phyloP scores from a whole-genome alignment of 2,797 vertebrate genomes.

The Ctenopoma multispine region DNA sequence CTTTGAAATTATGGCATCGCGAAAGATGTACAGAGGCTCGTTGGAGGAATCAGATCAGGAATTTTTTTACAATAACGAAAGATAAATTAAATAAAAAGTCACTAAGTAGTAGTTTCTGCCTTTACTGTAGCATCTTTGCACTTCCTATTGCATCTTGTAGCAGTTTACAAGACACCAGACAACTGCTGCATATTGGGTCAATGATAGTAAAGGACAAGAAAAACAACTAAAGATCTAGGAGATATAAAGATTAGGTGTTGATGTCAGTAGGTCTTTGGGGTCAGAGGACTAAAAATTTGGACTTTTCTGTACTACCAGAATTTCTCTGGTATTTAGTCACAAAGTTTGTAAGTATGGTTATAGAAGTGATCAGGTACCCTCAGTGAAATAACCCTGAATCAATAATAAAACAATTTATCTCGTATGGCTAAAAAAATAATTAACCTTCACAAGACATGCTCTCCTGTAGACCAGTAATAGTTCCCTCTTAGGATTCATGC shows the following conservation, averaged over 20 bases:
- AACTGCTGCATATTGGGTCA: background rate
- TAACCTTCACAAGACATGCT: no score
- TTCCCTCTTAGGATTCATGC: background rate
- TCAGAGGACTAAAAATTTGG: slow-evolving; percentile 23
- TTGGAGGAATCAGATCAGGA: slow-evolving; percentile 4
- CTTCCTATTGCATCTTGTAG: slow-evolving; percentile 8
- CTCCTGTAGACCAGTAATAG: background rate
- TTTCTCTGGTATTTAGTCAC: no score
- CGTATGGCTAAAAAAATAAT: no score
- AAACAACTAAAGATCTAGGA: background rate
- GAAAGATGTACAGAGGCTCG: slow-evolving; percentile 29
- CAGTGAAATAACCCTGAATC: no score
- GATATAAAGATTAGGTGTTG: background rate
- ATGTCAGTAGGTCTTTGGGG: background rate
- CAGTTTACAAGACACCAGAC: background rate
- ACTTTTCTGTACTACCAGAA: background rate
- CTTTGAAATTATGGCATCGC: slow-evolving; percentile 33
- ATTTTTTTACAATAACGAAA: slow-evolving; percentile 8
- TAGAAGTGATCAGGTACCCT: no score
- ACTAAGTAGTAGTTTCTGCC: background rate
- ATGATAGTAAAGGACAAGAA: background rate
- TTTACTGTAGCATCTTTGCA: slow-evolving; percentile 8
- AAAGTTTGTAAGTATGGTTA: background rate
- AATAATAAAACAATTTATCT: no score
- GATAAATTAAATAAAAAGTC: slow-evolving; percentile 6